Conservation (phyloP, 2,797 vertebrate genomes). For the Alcedo quadribrachys region DNA sequence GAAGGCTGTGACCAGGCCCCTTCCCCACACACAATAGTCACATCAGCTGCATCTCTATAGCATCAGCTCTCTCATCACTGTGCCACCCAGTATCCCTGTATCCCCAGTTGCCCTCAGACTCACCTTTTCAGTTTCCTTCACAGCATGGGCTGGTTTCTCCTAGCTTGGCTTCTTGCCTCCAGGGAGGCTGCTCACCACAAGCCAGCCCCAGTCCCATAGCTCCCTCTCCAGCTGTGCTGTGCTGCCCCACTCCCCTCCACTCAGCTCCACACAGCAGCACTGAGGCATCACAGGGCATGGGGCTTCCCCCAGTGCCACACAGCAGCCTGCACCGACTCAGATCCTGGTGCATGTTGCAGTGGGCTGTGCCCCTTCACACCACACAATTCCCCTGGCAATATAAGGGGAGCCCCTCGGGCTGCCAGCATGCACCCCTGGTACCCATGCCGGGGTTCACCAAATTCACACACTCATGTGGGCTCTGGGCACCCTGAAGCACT, state of each 20-base stretch:
- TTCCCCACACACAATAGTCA: background rate
- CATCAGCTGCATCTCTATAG: background rate
- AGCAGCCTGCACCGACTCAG: background rate
- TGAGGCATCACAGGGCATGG: accelerated
- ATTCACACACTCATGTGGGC: accelerated
- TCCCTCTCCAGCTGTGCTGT: background rate
- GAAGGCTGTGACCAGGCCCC: accelerated
- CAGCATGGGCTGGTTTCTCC: accelerated
- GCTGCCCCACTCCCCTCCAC: background rate
- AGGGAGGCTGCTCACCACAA: background rate
- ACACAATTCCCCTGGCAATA: background rate
- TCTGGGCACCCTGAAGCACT: background rate
- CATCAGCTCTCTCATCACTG: background rate
- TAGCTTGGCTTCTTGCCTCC: accelerated
- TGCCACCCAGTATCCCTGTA: accelerated
- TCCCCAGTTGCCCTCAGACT: background rate
- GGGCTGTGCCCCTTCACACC: accelerated
- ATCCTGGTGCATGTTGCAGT: accelerated
- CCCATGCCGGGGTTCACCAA: background rate
- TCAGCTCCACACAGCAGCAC: background rate
- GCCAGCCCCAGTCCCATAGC: accelerated
- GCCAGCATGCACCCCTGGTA: background rate
- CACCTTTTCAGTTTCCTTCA: accelerated
- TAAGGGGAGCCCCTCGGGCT: accelerated
- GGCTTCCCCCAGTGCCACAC: background rate